Percentiles rank a stretch among this genome's conserved stretches.
These are phyloP conservation scores for Diaphora mendica DNA, from an alignment of 2,888 invertebrate genomes.

Conservation along the genomic window DNA sequence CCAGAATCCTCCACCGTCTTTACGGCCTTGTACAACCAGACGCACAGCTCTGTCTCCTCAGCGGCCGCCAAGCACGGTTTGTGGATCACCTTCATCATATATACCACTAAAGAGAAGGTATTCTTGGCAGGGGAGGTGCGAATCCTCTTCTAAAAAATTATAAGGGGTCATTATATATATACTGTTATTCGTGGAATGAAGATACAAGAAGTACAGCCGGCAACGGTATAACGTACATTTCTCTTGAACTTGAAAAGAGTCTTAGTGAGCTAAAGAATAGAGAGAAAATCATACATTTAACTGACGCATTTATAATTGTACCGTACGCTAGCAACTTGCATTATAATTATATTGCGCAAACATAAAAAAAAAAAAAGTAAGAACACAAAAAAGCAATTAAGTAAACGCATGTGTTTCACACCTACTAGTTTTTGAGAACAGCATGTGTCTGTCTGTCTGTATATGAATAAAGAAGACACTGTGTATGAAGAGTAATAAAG, in stretches of 20 bases:
- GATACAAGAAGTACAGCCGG: neutral
- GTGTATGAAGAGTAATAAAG: neutral
- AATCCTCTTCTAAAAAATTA: neutral
- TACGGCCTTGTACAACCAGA: conserved; percentile 1
- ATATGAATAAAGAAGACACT: neutral
- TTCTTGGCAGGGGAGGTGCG: neutral
- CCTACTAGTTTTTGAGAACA: neutral
- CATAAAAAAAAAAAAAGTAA: conserved; percentile 4
- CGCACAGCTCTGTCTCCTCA: neutral
- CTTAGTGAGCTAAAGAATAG: neutral
- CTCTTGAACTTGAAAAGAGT: neutral
- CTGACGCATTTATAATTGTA: neutral
- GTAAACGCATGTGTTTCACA: conserved; percentile 6
- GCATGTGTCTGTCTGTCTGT: neutral
- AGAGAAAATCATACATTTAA: neutral
- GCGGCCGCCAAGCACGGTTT: conserved; percentile 6
- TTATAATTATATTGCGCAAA: conserved; percentile 1
- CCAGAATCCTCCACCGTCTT: conserved; percentile 4
- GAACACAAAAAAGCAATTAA: neutral
- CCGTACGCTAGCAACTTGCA: neutral
- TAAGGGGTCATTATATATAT: neutral
- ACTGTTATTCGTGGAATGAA: neutral
- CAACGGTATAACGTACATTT: neutral
- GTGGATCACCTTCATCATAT: conserved; percentile 5
- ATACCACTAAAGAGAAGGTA: conserved; percentile 2